phyloP scores from a whole-genome alignment of 2,888 invertebrate species.

The Drosophila peninsularis region DNA sequence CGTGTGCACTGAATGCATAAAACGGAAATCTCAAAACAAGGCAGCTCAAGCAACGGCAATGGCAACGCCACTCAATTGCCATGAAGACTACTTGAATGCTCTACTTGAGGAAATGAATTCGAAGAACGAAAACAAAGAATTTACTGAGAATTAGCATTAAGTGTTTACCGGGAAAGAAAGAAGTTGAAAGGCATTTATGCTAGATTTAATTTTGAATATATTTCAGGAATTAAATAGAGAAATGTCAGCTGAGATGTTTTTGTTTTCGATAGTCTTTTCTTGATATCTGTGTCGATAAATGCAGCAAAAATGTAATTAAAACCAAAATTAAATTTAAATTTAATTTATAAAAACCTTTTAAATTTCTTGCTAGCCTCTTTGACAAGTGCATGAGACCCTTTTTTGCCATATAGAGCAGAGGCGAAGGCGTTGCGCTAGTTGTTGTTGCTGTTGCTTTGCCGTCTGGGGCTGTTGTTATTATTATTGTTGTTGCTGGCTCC shows the following conservation, averaged over 20 bases:
- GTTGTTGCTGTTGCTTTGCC: constrained; percentile 15
- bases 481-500: constrained; percentile 43
- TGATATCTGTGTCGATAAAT: no score
- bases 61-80: neutral
- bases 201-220: neutral
- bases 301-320: no score
- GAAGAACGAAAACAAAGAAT: neutral
- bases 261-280: no score
- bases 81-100: constrained; percentile 30
- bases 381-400: constrained; percentile 13
- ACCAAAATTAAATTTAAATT: no score
- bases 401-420: constrained; percentile 48
- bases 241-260: neutral
- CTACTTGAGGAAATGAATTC: constrained; percentile 19
- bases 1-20: constrained; percentile 78
- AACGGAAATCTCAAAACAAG: constrained; percentile 65
- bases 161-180: neutral
- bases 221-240: neutral
- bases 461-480: constrained; percentile 21
- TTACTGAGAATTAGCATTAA: neutral
- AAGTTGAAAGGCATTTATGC: neutral
- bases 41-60: constrained; percentile 12
- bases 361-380: constrained; percentile 1
- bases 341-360: neutral
- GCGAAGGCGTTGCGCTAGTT: constrained; percentile 46